Conservation (phyloP, 1,140 invertebrate species). For the Phymorhynchus buccinoides region DNA sequence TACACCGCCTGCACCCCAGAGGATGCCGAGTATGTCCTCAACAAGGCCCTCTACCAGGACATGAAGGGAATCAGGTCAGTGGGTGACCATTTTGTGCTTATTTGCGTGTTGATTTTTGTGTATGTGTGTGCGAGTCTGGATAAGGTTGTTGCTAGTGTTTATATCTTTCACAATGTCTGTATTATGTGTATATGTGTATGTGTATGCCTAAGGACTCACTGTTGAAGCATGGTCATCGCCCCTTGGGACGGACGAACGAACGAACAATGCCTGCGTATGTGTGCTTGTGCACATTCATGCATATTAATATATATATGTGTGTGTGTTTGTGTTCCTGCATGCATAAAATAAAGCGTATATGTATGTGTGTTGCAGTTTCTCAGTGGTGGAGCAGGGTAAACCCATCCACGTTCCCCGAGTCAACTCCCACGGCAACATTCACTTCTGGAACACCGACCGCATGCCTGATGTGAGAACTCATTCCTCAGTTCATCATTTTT, state of each 20-base stretch:
- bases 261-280: neutral
- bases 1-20: constrained; percentile 71
- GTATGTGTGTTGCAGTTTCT: constrained; percentile 60
- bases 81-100: neutral
- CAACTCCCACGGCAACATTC: constrained; percentile 69
- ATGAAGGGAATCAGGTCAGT: constrained; percentile 71
- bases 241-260: too few species aligned
- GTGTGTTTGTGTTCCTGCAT: neutral
- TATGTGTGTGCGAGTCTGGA: too few species aligned
- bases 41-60: constrained; percentile 68
- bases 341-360: too few species aligned
- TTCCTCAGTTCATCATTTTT: too few species aligned
- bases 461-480: constrained; percentile 57
- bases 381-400: constrained; percentile 69
- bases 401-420: constrained; percentile 72
- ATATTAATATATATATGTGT: neutral
- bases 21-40: constrained; percentile 69
- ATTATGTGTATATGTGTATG: too few species aligned
- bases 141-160: too few species aligned
- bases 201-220: too few species aligned
- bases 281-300: neutral
- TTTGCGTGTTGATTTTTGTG: neutral
- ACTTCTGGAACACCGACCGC: constrained; percentile 71
- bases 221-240: too few species aligned
- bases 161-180: too few species aligned